Evolutionary conservation across 2,888 invertebrate genomes (phyloP).

Genomic region (Drosophila multiciliata): DNA sequence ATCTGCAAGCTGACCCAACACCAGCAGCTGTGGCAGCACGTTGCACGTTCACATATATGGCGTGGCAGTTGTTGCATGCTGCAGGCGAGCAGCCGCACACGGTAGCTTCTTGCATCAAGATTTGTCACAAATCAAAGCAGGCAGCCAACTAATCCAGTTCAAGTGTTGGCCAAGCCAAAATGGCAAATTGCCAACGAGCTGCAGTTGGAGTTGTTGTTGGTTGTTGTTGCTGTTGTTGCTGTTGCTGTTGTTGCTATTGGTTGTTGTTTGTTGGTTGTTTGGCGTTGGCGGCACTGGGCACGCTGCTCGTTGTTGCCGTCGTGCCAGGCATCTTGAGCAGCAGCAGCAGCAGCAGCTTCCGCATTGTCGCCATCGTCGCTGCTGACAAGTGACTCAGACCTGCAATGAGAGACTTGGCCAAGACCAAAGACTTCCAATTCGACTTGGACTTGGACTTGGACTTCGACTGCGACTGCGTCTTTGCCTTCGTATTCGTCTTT

Average conservation of each 20-base stretch:
- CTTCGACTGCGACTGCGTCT: conserved; percentile 22
- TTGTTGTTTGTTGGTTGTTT: conserved; percentile 32
- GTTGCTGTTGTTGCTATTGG: conserved; percentile 30
- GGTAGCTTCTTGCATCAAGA: conserved; percentile 75
- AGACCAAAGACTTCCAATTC: conserved; percentile 9
- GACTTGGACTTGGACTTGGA: neutral
- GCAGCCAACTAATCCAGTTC: conserved; percentile 78
- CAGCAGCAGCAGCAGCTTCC: conserved; percentile 61
- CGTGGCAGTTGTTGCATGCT: conserved; percentile 63
- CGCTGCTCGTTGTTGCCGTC: conserved; percentile 61
- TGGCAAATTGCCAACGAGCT: conserved; percentile 66
- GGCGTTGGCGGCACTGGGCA: conserved; percentile 67
- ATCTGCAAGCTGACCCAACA: conserved; percentile 66
- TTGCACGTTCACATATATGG: conserved; percentile 52
- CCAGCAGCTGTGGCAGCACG: conserved; percentile 39
- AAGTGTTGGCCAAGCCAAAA: conserved; percentile 68
- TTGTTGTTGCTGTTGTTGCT: conserved; percentile 20
- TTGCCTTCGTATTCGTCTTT: conserved; percentile 5
- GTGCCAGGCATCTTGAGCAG: conserved; percentile 58
- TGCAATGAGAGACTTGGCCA: conserved; percentile 11
- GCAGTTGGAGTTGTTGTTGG: conserved; percentile 20
- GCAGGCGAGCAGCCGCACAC: conserved; percentile 52
- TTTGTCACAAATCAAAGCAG: conserved; percentile 79
- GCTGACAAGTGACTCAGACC: conserved; percentile 74
- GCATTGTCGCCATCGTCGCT: conserved; percentile 66